Evolutionary conservation across 2,797 vertebrate species (phyloP).

Genomic region (Acanthiza pusilla): DNA sequence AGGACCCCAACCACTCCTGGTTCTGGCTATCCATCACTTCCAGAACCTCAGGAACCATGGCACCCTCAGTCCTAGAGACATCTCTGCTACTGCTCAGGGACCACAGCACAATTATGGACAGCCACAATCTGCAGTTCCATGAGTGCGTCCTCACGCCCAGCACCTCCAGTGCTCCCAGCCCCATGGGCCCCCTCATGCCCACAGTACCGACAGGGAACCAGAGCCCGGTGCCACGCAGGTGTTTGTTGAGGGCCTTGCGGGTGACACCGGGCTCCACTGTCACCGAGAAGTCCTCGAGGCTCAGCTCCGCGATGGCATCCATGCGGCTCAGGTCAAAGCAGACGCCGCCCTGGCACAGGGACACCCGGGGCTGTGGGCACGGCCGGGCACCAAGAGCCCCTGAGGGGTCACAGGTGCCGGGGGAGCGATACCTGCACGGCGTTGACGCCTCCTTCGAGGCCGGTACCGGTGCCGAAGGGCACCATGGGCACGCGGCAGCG

Average conservation of each 20-base stretch:
- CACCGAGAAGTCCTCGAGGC: conserved; percentile 88
- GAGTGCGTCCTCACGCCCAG: too few species aligned
- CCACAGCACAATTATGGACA: fast-evolving
- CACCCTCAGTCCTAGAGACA: fast-evolving
- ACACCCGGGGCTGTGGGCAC: fast-evolving
- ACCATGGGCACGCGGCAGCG: conserved; percentile 81
- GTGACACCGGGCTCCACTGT: conserved; percentile 91
- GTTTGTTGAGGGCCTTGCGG: conserved; percentile 81
- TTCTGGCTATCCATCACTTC: too few species aligned
- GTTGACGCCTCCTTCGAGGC: conserved; percentile 88
- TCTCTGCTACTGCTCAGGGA: too few species aligned
- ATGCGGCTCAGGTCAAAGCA: conserved; percentile 89
- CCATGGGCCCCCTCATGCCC: fast-evolving
- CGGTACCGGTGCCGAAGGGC: conserved; percentile 91
- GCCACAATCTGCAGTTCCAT: fast-evolving
- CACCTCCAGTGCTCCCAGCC: background rate
- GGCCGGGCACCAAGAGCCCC: fast-evolving
- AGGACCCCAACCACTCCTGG: fast-evolving
- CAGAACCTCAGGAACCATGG: background rate
- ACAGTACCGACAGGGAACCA: conserved; percentile 93
- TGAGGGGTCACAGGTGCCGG: fast-evolving
- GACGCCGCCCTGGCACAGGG: conserved; percentile 80
- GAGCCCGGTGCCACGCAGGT: conserved; percentile 85
- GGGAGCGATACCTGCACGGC: conserved; percentile 78
- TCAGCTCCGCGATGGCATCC: conserved; percentile 82